Base-by-base conservation (phyloP, 2,113 vertebrate genomes). In the Callospermophilus lateralis region DNA sequence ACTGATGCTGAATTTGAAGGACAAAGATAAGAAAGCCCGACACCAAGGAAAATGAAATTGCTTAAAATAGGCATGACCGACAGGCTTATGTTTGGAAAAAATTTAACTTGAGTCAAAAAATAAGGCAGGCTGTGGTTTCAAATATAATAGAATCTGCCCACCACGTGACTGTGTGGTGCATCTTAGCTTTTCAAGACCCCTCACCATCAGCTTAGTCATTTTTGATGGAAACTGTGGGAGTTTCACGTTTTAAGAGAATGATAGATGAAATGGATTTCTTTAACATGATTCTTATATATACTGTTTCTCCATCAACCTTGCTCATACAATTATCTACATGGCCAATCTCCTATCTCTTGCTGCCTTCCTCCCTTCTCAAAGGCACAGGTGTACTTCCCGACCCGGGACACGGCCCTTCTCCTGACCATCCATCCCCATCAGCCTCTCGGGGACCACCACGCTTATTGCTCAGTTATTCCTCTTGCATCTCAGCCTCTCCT, bases 81-180 rank as follows among this genome's bases (percentile, higher is more conserved):
- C 19, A 86, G 53, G 65, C 68, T 83, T 74, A 78, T 32, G 20
- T 67, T 70, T 84, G 63, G 74, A 95, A 85, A 67, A 83, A 86
- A 95, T 85, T 74, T 63, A 85, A 55, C 42, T 51, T 6, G 37
- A 91, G 22, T 84, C 6, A 37, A 96, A 79, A 94, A 90, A 61
- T 86, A 92, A 97, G 65, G 67, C 42, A 87, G 76, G 4, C 55
- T 81, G 51, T 92, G 42, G 37, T 91, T 96, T 97, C 80, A 67
- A 84, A 42, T 39, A 92, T 48, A 76, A 65, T 39, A 77, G 63
- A 53, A 67, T 89, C 58, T 78, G 30, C 9, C 24, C 61, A 58
- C 8, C 30, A 2, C 7, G 51, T 42, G 51, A 86, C 19, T 30
- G 7, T 58, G 39, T 4, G 16, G 11, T 55, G 19, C 2, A 26